phyloP scores from a whole-genome alignment of 2,888 invertebrate species.

The Pycnomerus fuliginosus region DNA sequence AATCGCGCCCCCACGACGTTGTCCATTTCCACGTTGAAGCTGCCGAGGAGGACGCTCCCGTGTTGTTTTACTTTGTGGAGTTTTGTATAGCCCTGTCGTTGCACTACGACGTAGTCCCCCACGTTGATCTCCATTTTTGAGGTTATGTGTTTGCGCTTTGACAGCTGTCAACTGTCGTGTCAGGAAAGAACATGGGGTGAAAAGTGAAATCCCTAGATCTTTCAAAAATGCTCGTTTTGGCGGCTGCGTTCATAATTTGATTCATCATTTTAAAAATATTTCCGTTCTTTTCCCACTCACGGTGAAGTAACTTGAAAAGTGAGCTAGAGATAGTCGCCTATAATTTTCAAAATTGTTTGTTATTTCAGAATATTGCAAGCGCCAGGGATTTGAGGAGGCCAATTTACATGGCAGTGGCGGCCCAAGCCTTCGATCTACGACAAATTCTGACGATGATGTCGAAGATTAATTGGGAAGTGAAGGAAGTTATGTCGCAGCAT shows the following conservation, averaged over 20 bases:
- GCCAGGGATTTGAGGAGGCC: constrained; percentile 77
- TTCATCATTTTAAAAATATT: no score
- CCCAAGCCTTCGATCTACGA: constrained; percentile 75
- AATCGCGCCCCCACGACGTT: constrained; percentile 69
- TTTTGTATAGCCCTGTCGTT: constrained; percentile 76
- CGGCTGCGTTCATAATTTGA: no score
- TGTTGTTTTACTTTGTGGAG: constrained; percentile 69
- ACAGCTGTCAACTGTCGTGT: no score
- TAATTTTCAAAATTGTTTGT: constrained; percentile 1
- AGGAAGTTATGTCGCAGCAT: constrained; percentile 93
- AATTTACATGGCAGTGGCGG: constrained; percentile 83
- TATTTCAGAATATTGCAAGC: constrained; percentile 63
- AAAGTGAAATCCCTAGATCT: no score
- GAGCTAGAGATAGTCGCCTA: neutral
- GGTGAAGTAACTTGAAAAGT: no score
- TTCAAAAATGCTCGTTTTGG: no score
- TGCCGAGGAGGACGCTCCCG: constrained; percentile 65
- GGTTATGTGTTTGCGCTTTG: no score
- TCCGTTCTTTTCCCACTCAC: no score
- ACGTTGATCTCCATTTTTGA: constrained; percentile 55
- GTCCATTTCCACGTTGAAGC: constrained; percentile 67
- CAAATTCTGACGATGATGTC: constrained; percentile 82
- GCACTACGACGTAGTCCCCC: constrained; percentile 74
- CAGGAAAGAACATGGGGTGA: no score
- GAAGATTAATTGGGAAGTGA: constrained; percentile 92